Percentiles rank a stretch among this genome's conserved stretches.
These are phyloP conservation scores for Zeugodacus cucurbitae DNA, from an alignment of 1,140 invertebrate genomes.

Conservation along the genomic window DNA sequence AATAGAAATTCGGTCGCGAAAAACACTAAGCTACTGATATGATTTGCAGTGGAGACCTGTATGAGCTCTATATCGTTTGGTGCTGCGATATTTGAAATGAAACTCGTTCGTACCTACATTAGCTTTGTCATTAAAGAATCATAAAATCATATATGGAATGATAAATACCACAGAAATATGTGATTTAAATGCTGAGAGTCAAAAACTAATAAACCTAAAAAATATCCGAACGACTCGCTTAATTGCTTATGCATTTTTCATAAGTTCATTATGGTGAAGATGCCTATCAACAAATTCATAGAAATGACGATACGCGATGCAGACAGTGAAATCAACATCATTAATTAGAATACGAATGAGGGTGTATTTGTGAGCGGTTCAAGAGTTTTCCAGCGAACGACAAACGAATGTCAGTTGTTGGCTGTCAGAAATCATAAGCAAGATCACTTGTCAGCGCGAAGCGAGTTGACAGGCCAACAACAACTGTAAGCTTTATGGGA, in stretches of 20 bases:
- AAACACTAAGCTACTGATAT: too few relatives aligned
- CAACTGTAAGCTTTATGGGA: not conserved
- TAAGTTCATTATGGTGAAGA: not conserved
- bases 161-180: too few relatives aligned
- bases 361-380: not conserved
- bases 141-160: too few relatives aligned
- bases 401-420: conserved; percentile 43
- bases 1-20: too few relatives aligned
- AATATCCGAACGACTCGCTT: too few relatives aligned
- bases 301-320: not conserved
- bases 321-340: conserved; percentile 13
- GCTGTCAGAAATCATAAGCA: conserved; percentile 61
- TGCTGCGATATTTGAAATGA: too few relatives aligned
- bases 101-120: too few relatives aligned
- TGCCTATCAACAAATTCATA: conserved; percentile 24
- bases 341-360: not conserved
- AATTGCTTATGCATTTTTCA: conserved; percentile 31
- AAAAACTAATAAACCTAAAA: not conserved
- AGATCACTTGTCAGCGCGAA: conserved; percentile 61
- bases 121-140: too few relatives aligned
- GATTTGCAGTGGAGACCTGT: too few relatives aligned
- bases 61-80: too few relatives aligned
- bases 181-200: too few relatives aligned
- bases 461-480: not conserved
- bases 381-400: conserved; percentile 29